Evolutionary conservation across 2,888 invertebrate genomes (phyloP).

Genomic region (Microchrysa polita): DNA sequence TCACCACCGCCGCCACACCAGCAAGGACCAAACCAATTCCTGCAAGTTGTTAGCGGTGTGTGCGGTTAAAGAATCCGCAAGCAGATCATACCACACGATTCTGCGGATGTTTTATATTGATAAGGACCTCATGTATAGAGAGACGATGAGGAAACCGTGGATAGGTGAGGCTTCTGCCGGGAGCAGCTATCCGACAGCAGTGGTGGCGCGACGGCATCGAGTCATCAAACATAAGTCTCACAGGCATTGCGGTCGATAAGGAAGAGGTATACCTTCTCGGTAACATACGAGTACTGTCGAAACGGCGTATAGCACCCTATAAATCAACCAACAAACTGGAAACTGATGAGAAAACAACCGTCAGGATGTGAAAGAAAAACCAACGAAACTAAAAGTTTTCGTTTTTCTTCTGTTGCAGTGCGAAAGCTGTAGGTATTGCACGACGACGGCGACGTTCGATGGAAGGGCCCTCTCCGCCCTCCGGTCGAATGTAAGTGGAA

Average conservation of each 20-base stretch:
- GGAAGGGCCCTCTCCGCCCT: no score
- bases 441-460: no score
- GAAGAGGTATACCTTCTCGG: no score
- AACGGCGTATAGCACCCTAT: constrained; percentile 28
- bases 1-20: no score
- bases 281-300: constrained; percentile 12
- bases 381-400: constrained; percentile 37
- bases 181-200: no score
- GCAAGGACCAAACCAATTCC: no score
- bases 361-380: constrained; percentile 21
- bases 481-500: background rate
- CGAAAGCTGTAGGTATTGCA: no score
- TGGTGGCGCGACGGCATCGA: background rate
- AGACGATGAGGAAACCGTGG: background rate
- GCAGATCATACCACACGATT: background rate
- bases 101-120: constrained; percentile 12
- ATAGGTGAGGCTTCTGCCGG: background rate
- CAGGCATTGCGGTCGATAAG: no score
- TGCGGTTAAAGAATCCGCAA: no score
- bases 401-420: no score
- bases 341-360: constrained; percentile 39
- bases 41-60: constrained; percentile 38
- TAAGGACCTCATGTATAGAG: background rate
- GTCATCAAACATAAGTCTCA: background rate
- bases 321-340: constrained; percentile 43